These are phyloP conservation scores for Drosophila maculinotata DNA, from an alignment of 2,888 invertebrate species.

Conservation along the genomic window DNA sequence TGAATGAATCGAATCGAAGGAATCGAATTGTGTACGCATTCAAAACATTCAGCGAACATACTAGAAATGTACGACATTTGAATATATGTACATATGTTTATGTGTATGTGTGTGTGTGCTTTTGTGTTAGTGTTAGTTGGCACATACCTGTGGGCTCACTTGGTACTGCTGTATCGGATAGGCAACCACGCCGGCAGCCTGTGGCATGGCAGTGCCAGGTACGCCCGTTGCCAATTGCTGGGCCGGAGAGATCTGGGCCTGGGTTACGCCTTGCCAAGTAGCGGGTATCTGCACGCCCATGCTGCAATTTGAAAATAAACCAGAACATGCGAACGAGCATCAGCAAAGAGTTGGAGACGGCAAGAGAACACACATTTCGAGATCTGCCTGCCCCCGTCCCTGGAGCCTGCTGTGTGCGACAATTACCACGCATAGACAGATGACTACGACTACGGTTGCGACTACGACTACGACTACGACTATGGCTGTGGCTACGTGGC, in stretches of 20 bases:
- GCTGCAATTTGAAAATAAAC: conserved; percentile 84
- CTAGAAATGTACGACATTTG: conserved; percentile 49
- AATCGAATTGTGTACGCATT: conserved; percentile 49
- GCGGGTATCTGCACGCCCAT: conserved; percentile 94
- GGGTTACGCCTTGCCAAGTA: conserved; percentile 91
- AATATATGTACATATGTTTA: conserved; percentile 21
- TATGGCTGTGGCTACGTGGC: no score
- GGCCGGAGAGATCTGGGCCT: conserved; percentile 89
- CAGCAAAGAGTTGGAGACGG: conserved; percentile 24
- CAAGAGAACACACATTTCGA: conserved; percentile 11
- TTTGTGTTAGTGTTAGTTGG: conserved; percentile 19
- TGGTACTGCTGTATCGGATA: conserved; percentile 97
- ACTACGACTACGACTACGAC: neutral
- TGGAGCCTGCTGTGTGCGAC: conserved; percentile 30
- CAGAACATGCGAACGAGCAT: conserved; percentile 32
- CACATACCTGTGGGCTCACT: conserved; percentile 87
- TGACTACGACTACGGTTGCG: conserved; percentile 5
- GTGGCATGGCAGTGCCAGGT: conserved; percentile 90
- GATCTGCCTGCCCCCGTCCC: conserved; percentile 48
- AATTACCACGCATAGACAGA: conserved; percentile 26
- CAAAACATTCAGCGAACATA: conserved; percentile 60
- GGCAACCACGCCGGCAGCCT: conserved; percentile 92
- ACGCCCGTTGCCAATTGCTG: conserved; percentile 89
- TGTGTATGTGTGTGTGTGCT: conserved; percentile 17
- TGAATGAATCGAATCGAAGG: conserved; percentile 12